Conservation (phyloP, 35 echinoderm and acorn worm genomes). For the Eucidaris tribuloides region DNA sequence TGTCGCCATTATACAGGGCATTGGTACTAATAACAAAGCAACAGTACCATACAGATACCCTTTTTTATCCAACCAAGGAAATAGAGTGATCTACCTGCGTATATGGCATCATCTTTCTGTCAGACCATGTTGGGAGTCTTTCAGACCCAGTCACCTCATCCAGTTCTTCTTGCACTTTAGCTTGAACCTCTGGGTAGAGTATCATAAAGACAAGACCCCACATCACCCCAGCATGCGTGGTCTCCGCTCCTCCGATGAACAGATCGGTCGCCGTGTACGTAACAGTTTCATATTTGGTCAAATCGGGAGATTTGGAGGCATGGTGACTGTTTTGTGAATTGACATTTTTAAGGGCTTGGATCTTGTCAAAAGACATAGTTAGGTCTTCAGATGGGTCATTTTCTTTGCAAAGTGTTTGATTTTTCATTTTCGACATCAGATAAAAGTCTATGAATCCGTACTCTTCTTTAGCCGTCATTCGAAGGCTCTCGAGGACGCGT, state of each 20-base stretch:
- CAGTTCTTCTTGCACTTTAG: constrained; percentile 62
- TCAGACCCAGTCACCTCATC: constrained; percentile 27
- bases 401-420: too few species aligned
- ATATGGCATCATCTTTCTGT: constrained; percentile 57
- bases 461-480: too few species aligned
- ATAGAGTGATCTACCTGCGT: constrained; percentile 40
- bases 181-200: constrained; percentile 65
- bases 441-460: not conserved
- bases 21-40: too few species aligned
- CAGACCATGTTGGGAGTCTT: constrained; percentile 7
- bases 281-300: constrained; percentile 25
- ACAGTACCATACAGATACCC: too few species aligned
- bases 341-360: too few species aligned
- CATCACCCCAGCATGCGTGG: constrained; percentile 68
- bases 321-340: too few species aligned
- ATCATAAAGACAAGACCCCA: constrained; percentile 81
- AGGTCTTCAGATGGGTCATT: too few species aligned
- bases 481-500: not conserved
- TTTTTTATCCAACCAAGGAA: too few species aligned
- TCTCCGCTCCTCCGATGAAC: constrained; percentile 84
- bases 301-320: too few species aligned
- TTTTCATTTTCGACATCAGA: not conserved
- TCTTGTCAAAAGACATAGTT: too few species aligned
- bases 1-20: too few species aligned
- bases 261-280: constrained; percentile 69